Evolutionary conservation across 2,888 invertebrate genomes (phyloP).

Genomic region (Ophion ellenae): DNA sequence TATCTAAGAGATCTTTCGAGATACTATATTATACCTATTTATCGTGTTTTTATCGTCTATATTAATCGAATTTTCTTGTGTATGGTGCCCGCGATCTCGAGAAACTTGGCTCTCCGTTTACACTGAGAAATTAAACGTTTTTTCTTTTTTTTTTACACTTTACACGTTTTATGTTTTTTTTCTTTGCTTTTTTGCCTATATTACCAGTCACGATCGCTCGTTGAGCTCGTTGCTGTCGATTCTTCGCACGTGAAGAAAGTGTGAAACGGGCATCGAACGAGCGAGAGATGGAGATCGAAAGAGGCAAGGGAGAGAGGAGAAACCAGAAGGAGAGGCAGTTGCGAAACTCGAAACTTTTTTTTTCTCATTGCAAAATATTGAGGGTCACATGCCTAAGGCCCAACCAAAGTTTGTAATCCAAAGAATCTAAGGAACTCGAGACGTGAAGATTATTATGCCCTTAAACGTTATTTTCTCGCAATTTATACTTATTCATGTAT

Average conservation of each 20-base stretch:
- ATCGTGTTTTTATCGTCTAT: constrained; percentile 30
- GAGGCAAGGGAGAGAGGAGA: constrained; percentile 1
- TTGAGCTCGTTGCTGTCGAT: constrained; percentile 6
- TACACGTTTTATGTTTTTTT: not conserved
- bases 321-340: not conserved
- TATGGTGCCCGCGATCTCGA: constrained; percentile 19
- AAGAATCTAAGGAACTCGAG: constrained; percentile 49
- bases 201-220: not conserved
- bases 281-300: not conserved
- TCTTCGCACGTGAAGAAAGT: not conserved
- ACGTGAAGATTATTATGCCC: constrained; percentile 59
- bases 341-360: not conserved
- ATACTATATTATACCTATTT: constrained; percentile 54
- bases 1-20: constrained; percentile 66
- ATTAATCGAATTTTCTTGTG: constrained; percentile 41
- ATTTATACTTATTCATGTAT: constrained; percentile 31
- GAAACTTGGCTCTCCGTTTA: constrained; percentile 40
- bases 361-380: not conserved
- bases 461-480: constrained; percentile 50
- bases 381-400: constrained; percentile 19
- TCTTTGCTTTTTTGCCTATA: not conserved
- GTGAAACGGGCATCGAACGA: not conserved
- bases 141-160: not conserved
- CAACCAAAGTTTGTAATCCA: constrained; percentile 8
- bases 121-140: constrained; percentile 36